Evolutionary conservation across 2,797 vertebrate species (phyloP), one percentile per base, ranked within the genome.

Genomic region (Anas bernieri): DNA sequence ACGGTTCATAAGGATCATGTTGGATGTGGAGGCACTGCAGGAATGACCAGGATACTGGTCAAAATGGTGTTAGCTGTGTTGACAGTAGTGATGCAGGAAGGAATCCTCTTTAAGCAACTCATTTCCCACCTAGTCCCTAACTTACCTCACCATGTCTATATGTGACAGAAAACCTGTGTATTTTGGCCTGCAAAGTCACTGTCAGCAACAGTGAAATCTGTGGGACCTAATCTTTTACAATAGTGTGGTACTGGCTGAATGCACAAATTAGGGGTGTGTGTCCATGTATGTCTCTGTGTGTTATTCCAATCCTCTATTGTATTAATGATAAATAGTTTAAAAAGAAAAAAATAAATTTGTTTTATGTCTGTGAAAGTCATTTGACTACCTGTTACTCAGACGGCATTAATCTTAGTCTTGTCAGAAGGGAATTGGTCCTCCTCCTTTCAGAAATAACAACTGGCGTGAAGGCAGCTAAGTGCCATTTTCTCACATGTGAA

Each of bases 231-330:
- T 4, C 20, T 76, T 70, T 63, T 62, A 39, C 62, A 31, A 0
- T 3, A 3, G 13, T n/a, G 8, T 46, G 13, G 6, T 28, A 7
- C 33, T 22, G 45, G n/a, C 55, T 37, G 10, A 50, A 58, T 28
- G 25, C 6, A 6, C 0, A 3, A 62, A 45, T 41, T 1, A 4
- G 14, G 20, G 6, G 2, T 4, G 11, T 61, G 26, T 0, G 0
- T 23, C 12, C 3, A 0, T 1, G 10, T 55, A 31, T 64, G 21
- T 37, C 31, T n/a, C 9, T 10, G 28, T 15, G 14, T 30, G 55
- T n/a, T 30, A 11, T 37, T 82, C 52, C 18, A 61, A 74, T 72
- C 21, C 5, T 54, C 12, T 41, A 3, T 15, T 56, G 20, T 3
- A 23, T 58, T 48, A 72, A 39, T 11, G 35, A 8, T 17, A 61